Base-by-base conservation (phyloP, 2,888 invertebrate species). In the Leptinotarsa peninsularis region DNA sequence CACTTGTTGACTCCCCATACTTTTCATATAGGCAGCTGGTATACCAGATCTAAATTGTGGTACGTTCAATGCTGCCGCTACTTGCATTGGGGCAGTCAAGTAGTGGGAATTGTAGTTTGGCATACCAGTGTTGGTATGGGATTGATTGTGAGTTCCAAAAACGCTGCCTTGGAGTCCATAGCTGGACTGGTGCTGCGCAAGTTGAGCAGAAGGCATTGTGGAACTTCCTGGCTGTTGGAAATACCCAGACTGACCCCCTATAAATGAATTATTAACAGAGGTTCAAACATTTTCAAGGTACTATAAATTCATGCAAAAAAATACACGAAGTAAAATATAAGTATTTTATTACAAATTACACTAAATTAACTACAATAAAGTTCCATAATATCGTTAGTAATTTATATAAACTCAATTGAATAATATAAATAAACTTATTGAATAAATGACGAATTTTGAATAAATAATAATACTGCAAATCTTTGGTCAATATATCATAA, bases 61-160 rank as follows among this genome's bases (percentile, higher is more conserved):
- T 10, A 91, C 91, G 76, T 91, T 91, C 52, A 89, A 86, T 72
- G 92, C 92, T 23, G 91, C 91, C 71, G 92, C 92, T 27, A 88
- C 91, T 83, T 94, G 91, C 76, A 93, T 90, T 76, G 93, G 91
- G 1, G 91, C 90, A 0, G 91, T 91, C 78, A 92, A 86, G 83
- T 91, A 92, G 82, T 91, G 91, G 10, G 92, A 91, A 67, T 87
- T 86, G 77, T 86, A 89, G 80, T 76, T 80, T 81, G 91, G 91
- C 78, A 91, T 85, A 73, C 90, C 90, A 4, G 90, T 89, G 82
- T 86, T 88, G 23, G 86, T 87, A 79, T 89, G 89, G 27, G 88
- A 87, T 78, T 89, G 89, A 79, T 84, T 88, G 76, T 88, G 88
- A 21, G 87, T 87, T 23, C 89, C 88, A 78, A 89, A 89, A 52